Percentiles rank a stretch among this genome's conserved stretches.
phyloP scores from a whole-genome alignment of 2,888 invertebrate genomes.

The Aleiodes alternator region DNA sequence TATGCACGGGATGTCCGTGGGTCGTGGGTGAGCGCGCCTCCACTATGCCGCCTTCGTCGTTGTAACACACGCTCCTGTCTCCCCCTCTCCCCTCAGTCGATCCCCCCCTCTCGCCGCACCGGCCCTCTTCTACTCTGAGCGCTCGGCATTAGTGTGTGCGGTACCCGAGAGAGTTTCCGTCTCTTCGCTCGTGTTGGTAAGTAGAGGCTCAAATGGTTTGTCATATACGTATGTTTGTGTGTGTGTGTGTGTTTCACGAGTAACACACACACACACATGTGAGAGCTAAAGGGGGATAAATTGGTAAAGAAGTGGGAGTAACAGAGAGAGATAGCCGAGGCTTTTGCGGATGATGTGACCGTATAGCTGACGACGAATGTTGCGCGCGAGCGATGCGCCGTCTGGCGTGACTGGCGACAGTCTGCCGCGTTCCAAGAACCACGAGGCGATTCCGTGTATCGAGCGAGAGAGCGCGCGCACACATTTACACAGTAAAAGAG shows the following conservation, averaged over 20 bases:
- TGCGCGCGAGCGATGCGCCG: conserved; percentile 72
- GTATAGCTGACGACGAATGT: conserved; percentile 53
- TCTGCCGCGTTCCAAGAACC: conserved; percentile 74
- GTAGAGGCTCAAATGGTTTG: conserved; percentile 12
- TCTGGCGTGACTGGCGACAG: conserved; percentile 74
- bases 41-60: conserved; percentile 27
- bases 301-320: neutral
- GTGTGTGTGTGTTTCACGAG: neutral
- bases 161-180: conserved; percentile 42
- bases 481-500: conserved; percentile 47
- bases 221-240: neutral
- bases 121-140: neutral
- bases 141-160: conserved; percentile 12
- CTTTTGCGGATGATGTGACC: conserved; percentile 26
- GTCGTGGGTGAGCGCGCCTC: conserved; percentile 42
- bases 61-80: conserved; percentile 10
- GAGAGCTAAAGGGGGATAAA: neutral
- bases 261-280: conserved; percentile 8
- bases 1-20: conserved; percentile 53
- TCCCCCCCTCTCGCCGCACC: neutral
- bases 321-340: conserved; percentile 16
- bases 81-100: conserved; percentile 11
- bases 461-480: conserved; percentile 64
- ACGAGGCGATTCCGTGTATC: conserved; percentile 74
- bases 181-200: conserved; percentile 28